Evolutionary conservation across 2,888 invertebrate species (phyloP), one percentile per base, ranked within the genome.

Genomic region (Pyrochroa serraticornis): DNA sequence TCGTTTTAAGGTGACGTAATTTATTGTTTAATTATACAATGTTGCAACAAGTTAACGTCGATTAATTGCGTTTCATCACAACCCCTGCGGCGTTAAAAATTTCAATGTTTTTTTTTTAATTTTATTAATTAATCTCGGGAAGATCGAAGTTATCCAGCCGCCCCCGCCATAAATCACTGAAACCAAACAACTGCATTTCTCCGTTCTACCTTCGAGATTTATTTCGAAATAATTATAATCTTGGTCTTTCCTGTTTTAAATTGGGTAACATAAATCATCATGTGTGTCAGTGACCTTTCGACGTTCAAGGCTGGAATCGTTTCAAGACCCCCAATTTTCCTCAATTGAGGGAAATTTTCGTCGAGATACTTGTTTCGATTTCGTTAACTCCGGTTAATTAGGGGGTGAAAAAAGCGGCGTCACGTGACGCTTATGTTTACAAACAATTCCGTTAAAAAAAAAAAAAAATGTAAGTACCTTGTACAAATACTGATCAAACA

Each of bases 401-500:
- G 36, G 3, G 36, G 12, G 9, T 3, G 36, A 9, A 5, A 12
- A 6, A 2, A 6, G 3, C 36, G 36, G 36, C 30, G 14, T 32
- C 46, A 34, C 35, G 12, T 34, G 35, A 9, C 13, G 34, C 30
- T 36, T 3, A 3, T 36, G 36, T 36, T 12, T 36, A 12, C 9
- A 36, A 9, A 12, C 36, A 9, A 22, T 22, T 22, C 3, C 22
- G 22, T 22, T 22, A 22, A 5, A 22, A 22, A 13, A 3, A n/a
- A n/a, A 35, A 43, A 35, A 44, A 42, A 32, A 22, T 41, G 13
- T 41, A 1, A 62, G 68, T 78, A 85, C 86, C 85, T 86, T 86
- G 78, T 85, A 85, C 68, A 85, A 79, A 77, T 85, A 86, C 80
- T 85, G 85, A 77, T 86, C 85, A 75, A 85, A 86, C 85, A 86